Conservation (phyloP, 2,113 vertebrate genomes). For the Rhynchomys soricoides region DNA sequence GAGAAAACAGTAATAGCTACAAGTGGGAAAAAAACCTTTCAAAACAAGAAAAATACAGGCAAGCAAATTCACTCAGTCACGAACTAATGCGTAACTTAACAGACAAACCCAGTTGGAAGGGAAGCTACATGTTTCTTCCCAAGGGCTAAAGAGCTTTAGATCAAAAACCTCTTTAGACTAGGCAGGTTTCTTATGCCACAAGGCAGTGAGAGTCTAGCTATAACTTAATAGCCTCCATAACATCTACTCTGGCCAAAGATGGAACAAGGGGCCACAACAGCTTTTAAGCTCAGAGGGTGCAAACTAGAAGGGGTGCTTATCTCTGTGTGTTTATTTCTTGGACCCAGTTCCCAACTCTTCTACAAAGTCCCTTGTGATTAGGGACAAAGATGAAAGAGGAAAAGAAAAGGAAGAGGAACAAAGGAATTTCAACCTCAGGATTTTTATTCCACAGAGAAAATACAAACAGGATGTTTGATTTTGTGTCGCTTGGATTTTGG, state of each 20-base stretch:
- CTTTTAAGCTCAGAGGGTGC: conserved; percentile 48
- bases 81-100: not conserved
- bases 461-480: conserved; percentile 70
- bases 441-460: conserved; percentile 58
- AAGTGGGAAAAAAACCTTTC: conserved; percentile 20
- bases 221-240: not conserved
- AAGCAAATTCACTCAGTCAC: not conserved
- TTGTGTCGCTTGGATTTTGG: not conserved
- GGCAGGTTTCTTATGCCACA: not conserved
- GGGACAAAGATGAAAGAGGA: conserved; percentile 66
- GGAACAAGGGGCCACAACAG: not conserved
- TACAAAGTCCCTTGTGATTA: conserved; percentile 54
- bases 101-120: not conserved
- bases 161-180: conserved; percentile 28
- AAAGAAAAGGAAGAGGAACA: conserved; percentile 66
- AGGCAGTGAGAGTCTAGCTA: not conserved
- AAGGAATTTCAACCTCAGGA: conserved; percentile 57
- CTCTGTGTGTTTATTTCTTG: conserved; percentile 65
- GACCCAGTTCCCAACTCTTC: conserved; percentile 47
- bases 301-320: conserved; percentile 40
- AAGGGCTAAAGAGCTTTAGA: conserved; percentile 1
- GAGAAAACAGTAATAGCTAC: not conserved
- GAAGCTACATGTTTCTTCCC: not conserved
- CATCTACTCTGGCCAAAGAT: not conserved
- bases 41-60: conserved; percentile 15